Percentiles rank a stretch among this genome's conserved stretches.
Conservation (phyloP, 1,140 invertebrate species). For the Caerostris darwini region DNA sequence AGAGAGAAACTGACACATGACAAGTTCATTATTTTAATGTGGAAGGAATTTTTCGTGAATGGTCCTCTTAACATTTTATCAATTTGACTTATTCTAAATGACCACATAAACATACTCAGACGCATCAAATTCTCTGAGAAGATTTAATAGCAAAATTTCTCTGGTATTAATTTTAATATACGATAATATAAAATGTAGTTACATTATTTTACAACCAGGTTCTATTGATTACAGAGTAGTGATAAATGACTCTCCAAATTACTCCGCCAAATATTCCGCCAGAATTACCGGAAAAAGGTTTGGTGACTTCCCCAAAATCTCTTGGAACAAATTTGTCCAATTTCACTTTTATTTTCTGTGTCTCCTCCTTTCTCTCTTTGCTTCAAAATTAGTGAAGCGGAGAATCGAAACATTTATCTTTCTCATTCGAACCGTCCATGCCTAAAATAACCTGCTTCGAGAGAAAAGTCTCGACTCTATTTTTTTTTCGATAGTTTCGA, state of each 20-base stretch:
- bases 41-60: too few species aligned
- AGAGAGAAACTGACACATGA: too few species aligned
- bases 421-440: neutral
- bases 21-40: too few species aligned
- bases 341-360: neutral
- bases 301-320: neutral
- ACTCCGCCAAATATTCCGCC: neutral
- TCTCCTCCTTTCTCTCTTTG: neutral
- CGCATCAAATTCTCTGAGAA: too few species aligned
- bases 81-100: too few species aligned
- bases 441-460: constrained; percentile 26
- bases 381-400: constrained; percentile 1
- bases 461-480: neutral
- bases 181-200: neutral
- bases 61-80: too few species aligned
- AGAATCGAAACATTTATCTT: constrained; percentile 40
- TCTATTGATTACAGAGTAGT: neutral
- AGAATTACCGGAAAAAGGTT: neutral
- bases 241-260: neutral
- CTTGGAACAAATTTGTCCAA: neutral
- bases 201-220: neutral
- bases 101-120: too few species aligned
- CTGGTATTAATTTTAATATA: too few species aligned
- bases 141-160: too few species aligned
- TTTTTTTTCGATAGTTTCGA: neutral